Conservation (phyloP, 2,113 vertebrate genomes). For the Kryptolebias marmoratus region DNA sequence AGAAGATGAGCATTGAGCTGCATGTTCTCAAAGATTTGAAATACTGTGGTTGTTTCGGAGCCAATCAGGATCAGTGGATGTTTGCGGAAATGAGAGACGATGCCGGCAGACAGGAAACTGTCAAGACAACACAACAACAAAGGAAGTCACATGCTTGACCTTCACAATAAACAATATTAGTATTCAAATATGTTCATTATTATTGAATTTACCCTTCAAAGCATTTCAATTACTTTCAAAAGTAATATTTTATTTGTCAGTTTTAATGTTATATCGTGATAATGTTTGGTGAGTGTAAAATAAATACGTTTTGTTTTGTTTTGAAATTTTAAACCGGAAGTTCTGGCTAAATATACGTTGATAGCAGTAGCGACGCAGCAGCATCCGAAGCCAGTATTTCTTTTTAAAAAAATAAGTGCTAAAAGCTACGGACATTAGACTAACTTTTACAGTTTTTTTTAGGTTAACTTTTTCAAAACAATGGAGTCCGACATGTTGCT, state of each 20-base stretch:
- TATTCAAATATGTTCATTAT: background rate
- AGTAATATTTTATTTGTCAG: too few relatives aligned
- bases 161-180: too few relatives aligned
- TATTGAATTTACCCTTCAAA: too few relatives aligned
- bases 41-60: background rate
- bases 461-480: background rate
- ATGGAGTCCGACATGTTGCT: slow-evolving; percentile 72
- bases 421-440: background rate
- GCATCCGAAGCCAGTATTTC: slow-evolving; percentile 3
- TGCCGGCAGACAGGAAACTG: slow-evolving; percentile 21
- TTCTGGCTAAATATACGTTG: fast-evolving
- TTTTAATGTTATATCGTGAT: too few relatives aligned
- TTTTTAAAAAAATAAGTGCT: background rate
- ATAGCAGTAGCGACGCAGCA: background rate
- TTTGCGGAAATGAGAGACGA: slow-evolving; percentile 65
- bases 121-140: background rate
- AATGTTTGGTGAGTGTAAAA: background rate
- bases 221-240: too few relatives aligned
- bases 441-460: background rate
- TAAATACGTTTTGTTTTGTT: background rate
- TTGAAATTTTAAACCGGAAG: slow-evolving; percentile 18
- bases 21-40: slow-evolving; percentile 7
- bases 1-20: background rate
- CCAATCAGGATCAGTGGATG: slow-evolving; percentile 56
- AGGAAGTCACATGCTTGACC: background rate